Base-by-base conservation (phyloP, 1,140 invertebrate genomes). In the Polyergus mexicanus region DNA sequence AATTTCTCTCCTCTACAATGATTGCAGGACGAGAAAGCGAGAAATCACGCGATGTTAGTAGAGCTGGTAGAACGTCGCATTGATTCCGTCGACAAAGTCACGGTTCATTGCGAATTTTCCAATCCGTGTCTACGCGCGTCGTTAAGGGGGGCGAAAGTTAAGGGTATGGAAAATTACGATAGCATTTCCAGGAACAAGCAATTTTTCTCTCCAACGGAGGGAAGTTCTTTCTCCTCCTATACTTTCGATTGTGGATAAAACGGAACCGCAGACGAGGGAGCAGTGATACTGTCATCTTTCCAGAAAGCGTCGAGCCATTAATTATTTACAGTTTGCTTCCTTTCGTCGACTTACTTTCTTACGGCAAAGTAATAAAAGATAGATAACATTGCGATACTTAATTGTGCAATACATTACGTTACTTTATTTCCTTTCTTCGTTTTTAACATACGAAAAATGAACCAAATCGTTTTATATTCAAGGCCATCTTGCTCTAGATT, bases 91-190 rank as follows among this genome's bases (percentile, higher is more conserved):
- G 74, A 54, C 32, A 84, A 68, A 77, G 60, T 84, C 72, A 77
- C 56, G 72, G 72, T 77, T 84, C 81, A 75, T 77, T 84, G 44
- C 72, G 22, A 84, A 60, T 84, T 54, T 56, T 35, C 19, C 35
- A 47, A 41, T 16, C n/a, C 44, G 25, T 32, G 3, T 13, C 54
- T 38, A 25, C 35, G n/a, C n/a, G 74, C 56, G 35, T 84, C 74
- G 63, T n/a, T 25, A 16, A 58, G 25, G 16, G 25, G 32, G 35
- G 25, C 16, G 5, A 47, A 25, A 38, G 66, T 84, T 69, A 66
- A 84, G 71, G 41, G 41, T 84, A 72, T 75, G 47, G 87, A 83
- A 89, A 89, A 86, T 89, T 88, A 58, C 60, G 51, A 16, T 58
- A 25, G 51, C 22, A 58, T 58, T 88, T 86, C 84, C n/a, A 65